Evolutionary conservation across 1,140 invertebrate species (phyloP), one percentile per base, ranked within the genome.

Genomic region (Listronotus oregonensis): DNA sequence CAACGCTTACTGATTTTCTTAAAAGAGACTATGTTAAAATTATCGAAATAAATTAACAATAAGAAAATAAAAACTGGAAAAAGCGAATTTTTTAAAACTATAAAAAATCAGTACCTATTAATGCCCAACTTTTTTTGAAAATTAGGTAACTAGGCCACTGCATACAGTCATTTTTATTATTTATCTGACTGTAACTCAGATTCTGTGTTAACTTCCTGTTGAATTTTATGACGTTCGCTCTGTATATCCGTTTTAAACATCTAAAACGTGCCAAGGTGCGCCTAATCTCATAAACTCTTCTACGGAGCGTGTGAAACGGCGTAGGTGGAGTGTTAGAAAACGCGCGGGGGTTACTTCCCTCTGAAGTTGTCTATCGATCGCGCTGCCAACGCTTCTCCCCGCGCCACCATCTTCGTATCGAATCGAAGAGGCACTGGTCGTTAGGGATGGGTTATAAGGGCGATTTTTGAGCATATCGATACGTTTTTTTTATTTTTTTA

Each of bases 321-420:
- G 44, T 59, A 49, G 56, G 44, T 47, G 56, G 56, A 46, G 31
- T 47, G 27, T 59, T 44, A 42, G 42, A 15, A 37, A 49, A 49
- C 56, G 56, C 18, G 42, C 18, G 43, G 31, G 39, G 32, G 39
- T 46, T 12, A 43, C 37, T 31, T 50, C 47, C 58, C 34, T 61
- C 49, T 49, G 18, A 40, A 37, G 58, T 61, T 61, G 27, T 61
- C 58, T 44, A 61, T 49, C 54, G 54, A 21, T 42, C 47, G 60
- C 32, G 44, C 51, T 40, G n/a, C 49, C 37, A 12, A 14, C 14
- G 49, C 32, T 31, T 39, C 58, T 46, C 12, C n/a, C 44, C 44
- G 18, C 34, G n/a, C 39, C 15, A 15, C 15, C 42, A 46, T 43
- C 51, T 59, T 47, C 40, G 12, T 54, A 34, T 37, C 32, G 15